phyloP scores from a whole-genome alignment of 64 coral and sea anemone species.

The Anthopleura sola region DNA sequence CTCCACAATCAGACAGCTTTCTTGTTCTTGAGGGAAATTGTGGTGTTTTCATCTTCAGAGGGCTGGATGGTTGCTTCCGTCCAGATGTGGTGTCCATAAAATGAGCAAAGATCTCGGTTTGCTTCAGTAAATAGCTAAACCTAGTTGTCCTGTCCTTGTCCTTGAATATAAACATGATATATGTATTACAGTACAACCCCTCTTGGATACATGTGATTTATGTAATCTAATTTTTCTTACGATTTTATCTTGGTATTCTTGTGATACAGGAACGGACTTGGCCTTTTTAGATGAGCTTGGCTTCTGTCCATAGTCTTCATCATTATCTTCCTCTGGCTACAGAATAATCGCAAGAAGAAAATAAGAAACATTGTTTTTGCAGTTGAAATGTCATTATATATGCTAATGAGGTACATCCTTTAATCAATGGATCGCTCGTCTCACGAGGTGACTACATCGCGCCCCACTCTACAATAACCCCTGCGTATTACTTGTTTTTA shows the following conservation, averaged over 20 bases:
- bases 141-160: slow-evolving; percentile 90
- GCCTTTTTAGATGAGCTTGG: slow-evolving; percentile 40
- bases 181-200: too few species aligned
- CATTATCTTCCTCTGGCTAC: slow-evolving; percentile 68
- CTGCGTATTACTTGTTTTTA: not conserved
- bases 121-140: slow-evolving; percentile 88
- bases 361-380: not conserved
- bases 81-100: slow-evolving; percentile 92
- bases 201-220: too few species aligned
- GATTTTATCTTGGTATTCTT: slow-evolving; percentile 89
- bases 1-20: slow-evolving; percentile 93
- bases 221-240: slow-evolving; percentile 27
- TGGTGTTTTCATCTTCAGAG: slow-evolving; percentile 94
- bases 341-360: not conserved
- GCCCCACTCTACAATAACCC: not conserved
- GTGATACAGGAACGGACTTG: slow-evolving; percentile 38
- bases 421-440: not conserved
- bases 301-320: not conserved
- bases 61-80: slow-evolving; percentile 87
- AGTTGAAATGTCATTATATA: not conserved
- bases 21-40: slow-evolving; percentile 75
- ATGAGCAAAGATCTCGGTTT: slow-evolving; percentile 98
- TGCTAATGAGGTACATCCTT: slow-evolving; percentile 3
- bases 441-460: not conserved
- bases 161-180: slow-evolving; percentile 40